These are phyloP conservation scores for Octodon degus DNA, from an alignment of 2,113 vertebrate species.

Conservation along the genomic window DNA sequence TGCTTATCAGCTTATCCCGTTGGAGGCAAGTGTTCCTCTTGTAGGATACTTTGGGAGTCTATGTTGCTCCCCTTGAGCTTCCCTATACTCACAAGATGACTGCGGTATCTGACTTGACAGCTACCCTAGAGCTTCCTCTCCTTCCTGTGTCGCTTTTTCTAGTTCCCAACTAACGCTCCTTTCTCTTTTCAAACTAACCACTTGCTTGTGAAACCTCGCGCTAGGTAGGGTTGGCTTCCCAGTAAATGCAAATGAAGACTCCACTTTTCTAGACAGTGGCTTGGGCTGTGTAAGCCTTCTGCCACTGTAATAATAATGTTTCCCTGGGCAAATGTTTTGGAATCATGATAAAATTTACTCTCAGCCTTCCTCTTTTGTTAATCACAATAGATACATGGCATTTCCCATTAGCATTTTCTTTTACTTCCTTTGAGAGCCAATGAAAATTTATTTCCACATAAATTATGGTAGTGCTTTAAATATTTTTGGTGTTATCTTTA, in stretches of 20 bases:
- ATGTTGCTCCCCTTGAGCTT: background rate
- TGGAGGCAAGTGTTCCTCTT: background rate
- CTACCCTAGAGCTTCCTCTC: background rate
- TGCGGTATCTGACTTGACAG: too few relatives aligned
- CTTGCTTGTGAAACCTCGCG: background rate
- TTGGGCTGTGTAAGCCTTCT: background rate
- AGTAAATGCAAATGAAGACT: background rate
- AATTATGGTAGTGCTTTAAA: background rate
- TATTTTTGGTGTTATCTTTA: background rate
- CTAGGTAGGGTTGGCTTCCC: background rate
- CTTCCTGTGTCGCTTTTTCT: background rate
- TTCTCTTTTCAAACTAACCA: constrained; percentile 13
- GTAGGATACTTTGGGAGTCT: background rate
- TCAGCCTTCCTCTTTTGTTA: background rate
- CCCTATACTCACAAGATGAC: fast-evolving
- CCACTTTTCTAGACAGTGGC: constrained; percentile 18
- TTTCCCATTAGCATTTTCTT: constrained; percentile 33
- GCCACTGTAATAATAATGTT: constrained; percentile 53
- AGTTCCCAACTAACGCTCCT: background rate
- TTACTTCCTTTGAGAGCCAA: constrained; percentile 41
- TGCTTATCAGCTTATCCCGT: background rate
- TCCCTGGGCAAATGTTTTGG: constrained; percentile 5
- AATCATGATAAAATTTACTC: background rate
- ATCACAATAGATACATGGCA: background rate
- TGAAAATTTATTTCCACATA: constrained; percentile 32